Base-by-base conservation (phyloP, 2,888 invertebrate genomes). In the Calameuta idolon region DNA sequence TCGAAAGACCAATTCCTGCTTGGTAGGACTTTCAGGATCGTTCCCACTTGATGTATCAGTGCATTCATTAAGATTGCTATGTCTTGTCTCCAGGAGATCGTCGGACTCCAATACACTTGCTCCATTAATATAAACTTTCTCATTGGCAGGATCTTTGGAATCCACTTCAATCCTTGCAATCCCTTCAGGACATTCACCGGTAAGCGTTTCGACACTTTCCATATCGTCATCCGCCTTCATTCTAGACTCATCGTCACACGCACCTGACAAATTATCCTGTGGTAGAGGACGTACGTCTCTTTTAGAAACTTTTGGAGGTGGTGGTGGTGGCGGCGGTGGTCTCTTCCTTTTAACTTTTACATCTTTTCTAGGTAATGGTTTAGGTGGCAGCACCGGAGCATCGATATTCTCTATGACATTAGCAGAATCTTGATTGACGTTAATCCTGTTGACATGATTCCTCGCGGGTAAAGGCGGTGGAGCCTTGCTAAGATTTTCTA, bases 91-190 rank as follows among this genome's bases (percentile, higher is more conserved):
- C 15, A 15, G 4, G 5, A 40, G 40, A 40, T 40, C 5, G 15
- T 80, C 93, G 90, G 82, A 92, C 93, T 88, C 92, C 93, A 80
- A 93, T 93, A 88, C 93, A 93, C 77, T 90, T 90, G 84, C 93
- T 92, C 83, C 93, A 92, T 88, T 92, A 93, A 84, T 90, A 77
- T 69, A 31, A 73, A 73, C 77, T 76, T 74, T n/a, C 76, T 77
- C 79, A 15, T 78, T 78, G 15, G 31, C 34, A 15, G 69, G 30
- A 55, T 31, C 68, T 31, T 79, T 76, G 73, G 31, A 69, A 15
- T 80, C 74, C 33, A 75, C 74, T 69, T 75, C 76, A 11, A 33
- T 69, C 34, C 75, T 73, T 40, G 30, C 69, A 3, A 31, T 40
- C 74, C 69, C 69, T 23, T 75, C 35, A 37, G 34, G 81, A 69